Evolutionary conservation across 1,140 invertebrate species (phyloP).

Genomic region (Ostrea denselamellosa): DNA sequence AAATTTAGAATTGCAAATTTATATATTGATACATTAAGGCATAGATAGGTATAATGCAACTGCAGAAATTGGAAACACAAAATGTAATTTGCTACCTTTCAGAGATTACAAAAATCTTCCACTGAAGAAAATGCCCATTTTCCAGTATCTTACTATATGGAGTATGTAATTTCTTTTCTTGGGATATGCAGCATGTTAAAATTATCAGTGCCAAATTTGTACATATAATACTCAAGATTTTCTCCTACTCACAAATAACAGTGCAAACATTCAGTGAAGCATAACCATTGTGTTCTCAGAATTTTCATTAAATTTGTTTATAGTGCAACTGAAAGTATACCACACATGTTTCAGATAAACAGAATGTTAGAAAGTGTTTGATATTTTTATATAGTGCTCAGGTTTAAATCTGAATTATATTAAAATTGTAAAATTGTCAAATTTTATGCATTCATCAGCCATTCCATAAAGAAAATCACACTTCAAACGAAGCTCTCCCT

Average conservation of each 20-base stretch:
- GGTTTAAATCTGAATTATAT: not conserved
- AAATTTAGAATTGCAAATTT: no score
- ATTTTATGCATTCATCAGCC: not conserved
- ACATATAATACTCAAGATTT: not conserved
- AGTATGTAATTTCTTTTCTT: not conserved
- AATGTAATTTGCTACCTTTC: no score
- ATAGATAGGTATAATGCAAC: no score
- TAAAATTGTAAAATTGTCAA: not conserved
- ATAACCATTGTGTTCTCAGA: not conserved
- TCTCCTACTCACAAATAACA: not conserved
- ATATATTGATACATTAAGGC: no score
- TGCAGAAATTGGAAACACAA: no score
- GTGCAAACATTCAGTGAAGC: not conserved
- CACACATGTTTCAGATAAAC: not conserved
- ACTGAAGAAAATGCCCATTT: no score
- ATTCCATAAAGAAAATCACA: not conserved
- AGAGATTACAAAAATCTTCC: no score
- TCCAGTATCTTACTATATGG: not conserved
- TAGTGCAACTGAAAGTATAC: not conserved
- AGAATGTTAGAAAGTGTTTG: not conserved
- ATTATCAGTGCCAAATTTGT: constrained; percentile 25
- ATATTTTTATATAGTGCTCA: not conserved
- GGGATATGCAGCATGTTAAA: not conserved
- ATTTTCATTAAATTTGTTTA: not conserved
- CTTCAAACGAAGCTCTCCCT: no score